phyloP scores from a whole-genome alignment of 2,797 vertebrate species.

The Xenopus petersii region DNA sequence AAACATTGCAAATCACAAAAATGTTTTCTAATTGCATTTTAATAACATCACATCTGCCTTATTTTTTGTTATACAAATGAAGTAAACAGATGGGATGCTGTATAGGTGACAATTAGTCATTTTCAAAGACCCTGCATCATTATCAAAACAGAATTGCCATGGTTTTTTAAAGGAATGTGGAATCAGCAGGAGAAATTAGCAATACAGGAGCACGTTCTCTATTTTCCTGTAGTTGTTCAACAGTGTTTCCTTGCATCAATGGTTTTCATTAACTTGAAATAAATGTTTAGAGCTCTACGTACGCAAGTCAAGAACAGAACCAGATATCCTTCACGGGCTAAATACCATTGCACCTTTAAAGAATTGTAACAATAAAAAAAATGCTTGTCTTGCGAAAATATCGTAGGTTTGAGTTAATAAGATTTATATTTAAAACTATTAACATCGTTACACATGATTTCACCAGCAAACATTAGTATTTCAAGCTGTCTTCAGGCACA shows the following conservation, averaged over 20 bases:
- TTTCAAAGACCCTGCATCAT: slow-evolving; percentile 32
- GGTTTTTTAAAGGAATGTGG: not conserved
- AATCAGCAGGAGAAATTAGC: not conserved
- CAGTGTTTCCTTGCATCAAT: not conserved
- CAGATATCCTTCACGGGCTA: not conserved
- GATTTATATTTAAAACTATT: no score
- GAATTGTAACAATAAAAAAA: no score
- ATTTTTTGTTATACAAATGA: slow-evolving; percentile 33
- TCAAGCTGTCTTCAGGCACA: no score
- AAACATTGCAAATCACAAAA: slow-evolving; percentile 34
- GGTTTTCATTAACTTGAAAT: slow-evolving; percentile 23
- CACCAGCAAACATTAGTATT: no score
- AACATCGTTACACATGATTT: no score
- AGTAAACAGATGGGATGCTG: slow-evolving; percentile 54
- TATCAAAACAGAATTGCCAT: slow-evolving; percentile 10
- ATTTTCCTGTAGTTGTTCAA: slow-evolving; percentile 4
- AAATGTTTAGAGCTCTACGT: not conserved
- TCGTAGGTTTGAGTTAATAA: no score
- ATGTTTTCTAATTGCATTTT: slow-evolving; percentile 43
- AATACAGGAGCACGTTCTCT: not conserved
- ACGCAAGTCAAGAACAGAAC: not conserved
- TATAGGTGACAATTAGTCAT: slow-evolving; percentile 32
- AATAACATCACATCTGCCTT: slow-evolving; percentile 50
- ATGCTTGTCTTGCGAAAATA: no score
- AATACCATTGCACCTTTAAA: no score